Evolutionary conservation across 1,140 invertebrate species (phyloP), one percentile per base, ranked within the genome.

Genomic region (Oedothorax gibbosus): DNA sequence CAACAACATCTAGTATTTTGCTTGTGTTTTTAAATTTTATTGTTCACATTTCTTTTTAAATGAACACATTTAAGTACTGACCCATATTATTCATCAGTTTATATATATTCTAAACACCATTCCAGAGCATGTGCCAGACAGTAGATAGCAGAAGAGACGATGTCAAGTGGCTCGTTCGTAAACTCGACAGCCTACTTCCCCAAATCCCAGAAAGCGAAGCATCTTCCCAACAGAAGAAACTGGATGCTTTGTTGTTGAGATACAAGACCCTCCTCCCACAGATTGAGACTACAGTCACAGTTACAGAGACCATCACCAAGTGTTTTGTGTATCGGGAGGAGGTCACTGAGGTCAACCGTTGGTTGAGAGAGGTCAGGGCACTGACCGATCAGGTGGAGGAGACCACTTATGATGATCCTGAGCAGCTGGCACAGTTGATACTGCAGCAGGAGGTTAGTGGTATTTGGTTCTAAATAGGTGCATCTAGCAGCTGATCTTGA

Each of bases 101-200:
- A 2, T 35, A 2, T 35, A 35, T 5, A 35, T 35, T 35, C 35
- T 5, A 35, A 35, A 35, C 35, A 2, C 87, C 82, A 87, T 89
- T 89, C 20, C 89, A 97, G 95, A 94, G 93, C 89, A 95, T 97
- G 86, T 97, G 96, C 88, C 93, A 94, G 68, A 95, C 98, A 91
- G 96, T 97, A 83, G 96, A 97, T 88, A 93, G 92, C 66, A 95
- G 96, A 89, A 92, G 95, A 69, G 96, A 98, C 90, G 95, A 97
- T 87, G 97, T 98, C 94, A 97, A 97, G 88, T 97, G 96, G 96
- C 91, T 99, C 64, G 95, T 97, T 0, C 95, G 97, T 90, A 96
- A 94, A 18, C 90, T 98, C 56, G 96, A 98, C 87, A 94, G 94
- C 85, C 91, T 99, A 77, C 12, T 87, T 11, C 21, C 94, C 57